Evolutionary conservation across 2,113 vertebrate genomes (phyloP), one percentile per base, ranked within the genome.

Genomic region (Hiodon tergisus): DNA sequence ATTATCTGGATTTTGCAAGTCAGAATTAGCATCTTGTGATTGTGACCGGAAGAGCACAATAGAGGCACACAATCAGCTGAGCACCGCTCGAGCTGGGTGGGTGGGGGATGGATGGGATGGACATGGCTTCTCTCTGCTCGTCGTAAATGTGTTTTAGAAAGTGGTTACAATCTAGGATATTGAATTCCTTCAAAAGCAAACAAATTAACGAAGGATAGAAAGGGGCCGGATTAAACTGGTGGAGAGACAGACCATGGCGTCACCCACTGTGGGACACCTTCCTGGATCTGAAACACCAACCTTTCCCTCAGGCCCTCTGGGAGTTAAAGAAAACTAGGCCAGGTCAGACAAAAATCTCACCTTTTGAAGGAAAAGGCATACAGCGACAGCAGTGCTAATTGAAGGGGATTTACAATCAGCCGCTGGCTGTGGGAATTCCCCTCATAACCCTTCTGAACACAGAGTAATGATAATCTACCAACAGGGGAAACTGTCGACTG

Each of bases 171-270:
- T 68, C n/a, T 65, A 16, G 70, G 75, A 78, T 67, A 76, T 7
- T 31, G 51, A 73, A 60, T 52, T 66, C 48, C 46, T 57, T 66
- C 7, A 76, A 67, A 68, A 83, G 79, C 78, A 81, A 81, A 81
- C 58, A 75, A 79, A 81, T 51, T 72, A 73, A 73, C 48, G 75
- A 77, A 67, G 73, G 69, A 75, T 71, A 67, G 11, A 60, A 48
- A 71, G 16, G 11, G 72, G 73, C 61, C 65, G 62, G 67, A 2
- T 50, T 13, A 46, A 55, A 14, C 51, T 6, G 78, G 67, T 13
- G 60, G 52, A 55, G 52, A 52, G 66, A n/a, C 17, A 46, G 54
- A 11, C 14, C 55, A 10, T 46, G 52, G 72, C 7, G 53, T 48
- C 17, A 74, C 47, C 50, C n/a, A 5, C 9, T 13, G n/a, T n/a